Evolutionary conservation across 2,113 vertebrate species (phyloP), one percentile per base, ranked within the genome.

Genomic region (Gadus macrocephalus): DNA sequence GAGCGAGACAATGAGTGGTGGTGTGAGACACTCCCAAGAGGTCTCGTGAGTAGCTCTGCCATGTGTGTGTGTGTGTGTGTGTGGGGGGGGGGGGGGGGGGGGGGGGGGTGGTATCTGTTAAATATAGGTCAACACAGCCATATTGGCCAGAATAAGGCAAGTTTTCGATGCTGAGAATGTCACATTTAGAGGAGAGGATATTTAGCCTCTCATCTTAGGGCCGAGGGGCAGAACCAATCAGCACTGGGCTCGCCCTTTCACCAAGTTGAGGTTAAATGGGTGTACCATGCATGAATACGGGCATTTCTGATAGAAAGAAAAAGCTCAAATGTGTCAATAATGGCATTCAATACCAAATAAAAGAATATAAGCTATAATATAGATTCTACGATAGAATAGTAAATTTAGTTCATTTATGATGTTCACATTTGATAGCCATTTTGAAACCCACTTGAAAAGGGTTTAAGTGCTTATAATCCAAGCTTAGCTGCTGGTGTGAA

Each of bases 131-230:
- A 20, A 65, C 59, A 74, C 71, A 83, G 78, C 78, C 77, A 86
- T 87, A 82, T 66, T 25, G 82, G 53, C 66, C n/a, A 7, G 67
- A 60, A 49, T 65, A 73, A 71, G 80, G 78, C 73, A 73, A 73
- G 17, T 22, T 76, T 86, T 75, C 66, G 38, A 38, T 70, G 74
- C 25, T 64, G 28, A 68, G 71, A 82, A 89, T 81, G 70, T 80
- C 73, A 68, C 42, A 49, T 9, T 49, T 1, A 49, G 42, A 49
- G 8, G 8, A 49, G 11, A 49, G 42, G 42, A 49, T 49, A 49
- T 49, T 49, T 49, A 49, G 42, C 42, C 42, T 49, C 8, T 7
- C 8, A 14, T 49, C 11, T 25, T 25, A 25, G 25, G 8, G 2
- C 11, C 42, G 69, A 78, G n/a, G 69, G 49, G 22, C 67, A 17